Base-by-base conservation (phyloP, 2,797 vertebrate species). In the Falco novaeseelandiae region DNA sequence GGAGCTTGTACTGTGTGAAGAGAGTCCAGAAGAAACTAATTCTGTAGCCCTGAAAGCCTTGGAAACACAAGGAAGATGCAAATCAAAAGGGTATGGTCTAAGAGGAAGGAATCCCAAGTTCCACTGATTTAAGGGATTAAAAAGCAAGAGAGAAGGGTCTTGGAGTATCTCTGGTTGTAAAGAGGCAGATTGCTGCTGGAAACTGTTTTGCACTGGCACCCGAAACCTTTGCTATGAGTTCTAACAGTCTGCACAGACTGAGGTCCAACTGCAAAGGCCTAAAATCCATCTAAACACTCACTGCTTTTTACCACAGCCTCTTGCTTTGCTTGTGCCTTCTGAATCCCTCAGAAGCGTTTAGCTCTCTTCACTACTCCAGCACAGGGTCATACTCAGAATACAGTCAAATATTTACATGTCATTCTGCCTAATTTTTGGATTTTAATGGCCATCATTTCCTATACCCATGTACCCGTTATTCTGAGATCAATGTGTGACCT, bases 361-460 rank as follows among this genome's bases (percentile, higher is more conserved):
- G 16, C 6, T 72, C 8, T 80, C 46, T 72, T 83, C 46, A 57
- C 9, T 71, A 72, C 16, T 8, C 14, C 34, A 73, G 55, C 30
- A 73, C 27, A 80, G 67, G 52, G 14, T 25, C 19, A n/a, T 62
- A n/a, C 2, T 1, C 55, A 46, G 12, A 72, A 49, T 79, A 71
- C 19, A 66, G 30, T 3, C 69, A 95, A 85, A 83, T 94, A 81
- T 65, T 91, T 92, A 40, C 52, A 73, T 84, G 70, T 30, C 42
- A 59, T 87, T 73, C 76, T 94, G 38, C 40, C 55, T 40, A 34
- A 29, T 90, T 22, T 92, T 95, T 85, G 93, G 81, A 55, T 90
- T 92, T 89, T 59, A 54, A 80, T 72, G 69, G 54, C 71, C 49
- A 66, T 81, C 19, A 19, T 55, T 86, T 87, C 51, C 36, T 81